Evolutionary conservation across 2,113 vertebrate genomes (phyloP), one percentile per base, ranked within the genome.

Genomic region (Diadophis punctatus): DNA sequence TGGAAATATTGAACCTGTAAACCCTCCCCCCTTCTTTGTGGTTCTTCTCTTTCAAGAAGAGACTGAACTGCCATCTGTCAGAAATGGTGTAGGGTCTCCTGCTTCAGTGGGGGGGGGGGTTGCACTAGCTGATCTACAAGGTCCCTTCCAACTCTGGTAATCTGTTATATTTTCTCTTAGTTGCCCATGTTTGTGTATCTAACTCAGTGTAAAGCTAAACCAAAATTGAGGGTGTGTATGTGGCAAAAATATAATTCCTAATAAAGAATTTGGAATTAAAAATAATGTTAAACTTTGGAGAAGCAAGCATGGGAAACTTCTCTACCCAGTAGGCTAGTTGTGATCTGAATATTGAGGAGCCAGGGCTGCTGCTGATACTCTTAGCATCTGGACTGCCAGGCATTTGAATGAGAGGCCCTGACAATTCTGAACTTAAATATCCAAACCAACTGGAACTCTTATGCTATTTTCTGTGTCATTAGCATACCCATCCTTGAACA

Each of bases 401-500:
- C 89, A 88, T 86, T 92, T 92, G 48, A 87, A 0, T 27, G 0
- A 0, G 53, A n/a, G 39, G 58, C 63, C n/a, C 60, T 46, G 87
- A 95, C 6, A 1, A 94, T 25, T 43, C 91, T 56, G 93, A 87
- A 94, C 51, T n/a, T 60, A 89, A 93, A 74, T 48, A 34, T 7
- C 0, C 30, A 93, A 39, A 52, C 46, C 85, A 96, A 80, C 90
- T 58, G 55, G 88, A 92, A 91, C 8, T 93, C 22, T 86, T 89
- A 95, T 94, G 5, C 58, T 87, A 55, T 85, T 90, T 95, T 88
- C 53, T 14, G 46, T 94, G 86, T 88, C 90, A 92, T 74, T 86
- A 91, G 52, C 93, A 91, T 74, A 91, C 55, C 3, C 34, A 94
- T 90, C 91, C 27, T 46, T 49, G 49, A 91, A 95, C 96, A 51